Percentiles rank a stretch among this genome's conserved stretches.
Conservation (phyloP, 2,113 vertebrate genomes). For the Phaethon lepturus region DNA sequence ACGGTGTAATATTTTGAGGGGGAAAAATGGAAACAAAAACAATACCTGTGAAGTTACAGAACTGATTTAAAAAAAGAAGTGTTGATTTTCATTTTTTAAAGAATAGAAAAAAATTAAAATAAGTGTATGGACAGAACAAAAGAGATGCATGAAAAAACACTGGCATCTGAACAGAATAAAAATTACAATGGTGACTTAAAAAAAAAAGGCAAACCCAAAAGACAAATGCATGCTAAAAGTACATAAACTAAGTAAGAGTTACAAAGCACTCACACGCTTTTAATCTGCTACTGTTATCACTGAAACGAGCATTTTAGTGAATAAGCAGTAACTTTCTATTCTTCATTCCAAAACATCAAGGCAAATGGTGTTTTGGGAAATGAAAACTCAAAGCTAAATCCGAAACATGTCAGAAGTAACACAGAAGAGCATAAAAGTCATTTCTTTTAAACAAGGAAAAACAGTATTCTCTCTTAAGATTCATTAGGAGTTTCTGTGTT, state of each 20-base stretch:
- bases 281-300: not conserved
- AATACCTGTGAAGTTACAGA: not conserved
- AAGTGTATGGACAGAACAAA: not conserved
- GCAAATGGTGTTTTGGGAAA: not conserved
- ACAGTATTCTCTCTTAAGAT: accelerated
- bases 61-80: not conserved
- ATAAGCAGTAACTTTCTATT: not conserved
- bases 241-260: not conserved
- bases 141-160: not conserved
- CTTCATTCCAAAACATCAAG: not conserved
- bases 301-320: not conserved
- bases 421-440: not conserved
- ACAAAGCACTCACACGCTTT: not conserved
- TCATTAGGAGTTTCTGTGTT: not conserved
- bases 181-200: not conserved
- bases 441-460: not conserved
- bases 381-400: not conserved
- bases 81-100: not conserved
- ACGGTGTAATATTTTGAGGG: not conserved
- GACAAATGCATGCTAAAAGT: not conserved
- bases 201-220: not conserved
- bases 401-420: not conserved
- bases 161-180: slow-evolving; percentile 63
- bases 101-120: not conserved
- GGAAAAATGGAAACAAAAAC: not conserved